A percentile compares a stretch with the other conserved stretches of the same genome.
Conservation (phyloP, 2,797 vertebrate genomes). For the Catostomus latipinnis region DNA sequence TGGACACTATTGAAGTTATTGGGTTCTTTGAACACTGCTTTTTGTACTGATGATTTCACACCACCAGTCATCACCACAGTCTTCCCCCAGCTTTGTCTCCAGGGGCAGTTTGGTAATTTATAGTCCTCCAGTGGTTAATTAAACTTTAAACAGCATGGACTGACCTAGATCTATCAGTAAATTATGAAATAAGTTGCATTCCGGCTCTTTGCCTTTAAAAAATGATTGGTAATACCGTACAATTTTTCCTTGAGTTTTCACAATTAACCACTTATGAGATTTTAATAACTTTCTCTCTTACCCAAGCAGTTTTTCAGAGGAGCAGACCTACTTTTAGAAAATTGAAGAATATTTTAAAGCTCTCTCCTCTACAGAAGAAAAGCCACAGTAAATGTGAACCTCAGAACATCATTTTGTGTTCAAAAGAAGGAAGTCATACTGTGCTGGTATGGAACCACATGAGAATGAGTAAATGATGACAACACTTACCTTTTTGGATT, state of each 20-base stretch:
- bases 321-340: neutral
- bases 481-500: no score
- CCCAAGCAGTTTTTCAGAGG: constrained; percentile 4
- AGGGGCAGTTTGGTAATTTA: neutral
- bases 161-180: constrained; percentile 13
- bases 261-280: neutral
- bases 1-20: neutral
- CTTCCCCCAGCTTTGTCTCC: neutral
- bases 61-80: neutral
- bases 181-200: constrained; percentile 11
- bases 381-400: neutral
- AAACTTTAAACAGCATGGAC: neutral
- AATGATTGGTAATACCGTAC: neutral
- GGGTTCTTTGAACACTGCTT: neutral
- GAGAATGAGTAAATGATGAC: neutral
- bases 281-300: constrained; percentile 17
- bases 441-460: no score
- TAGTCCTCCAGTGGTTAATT: constrained; percentile 7
- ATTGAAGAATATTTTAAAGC: neutral
- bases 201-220: neutral
- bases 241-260: neutral
- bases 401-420: no score
- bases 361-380: neutral
- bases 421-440: no score
- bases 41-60: neutral